phyloP scores from a whole-genome alignment of 2,888 invertebrate species.

The Lasioglossum villosulum region DNA sequence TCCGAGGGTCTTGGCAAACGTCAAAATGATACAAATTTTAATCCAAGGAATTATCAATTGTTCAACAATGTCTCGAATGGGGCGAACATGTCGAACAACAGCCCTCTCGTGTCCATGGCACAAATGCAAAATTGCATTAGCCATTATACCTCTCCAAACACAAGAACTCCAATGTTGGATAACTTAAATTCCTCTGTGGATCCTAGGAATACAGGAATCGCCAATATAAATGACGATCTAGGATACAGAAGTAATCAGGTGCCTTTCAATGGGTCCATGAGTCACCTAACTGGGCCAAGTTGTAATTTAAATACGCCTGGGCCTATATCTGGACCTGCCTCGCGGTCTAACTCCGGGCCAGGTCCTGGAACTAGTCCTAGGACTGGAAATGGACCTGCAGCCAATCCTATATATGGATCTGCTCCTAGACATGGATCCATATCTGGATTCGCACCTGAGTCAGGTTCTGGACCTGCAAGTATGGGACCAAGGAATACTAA shows the following conservation, averaged over 20 bases:
- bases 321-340: slow-evolving; percentile 19
- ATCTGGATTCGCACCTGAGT: slow-evolving; percentile 6
- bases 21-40: slow-evolving; percentile 72
- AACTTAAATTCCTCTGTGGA: slow-evolving; percentile 69
- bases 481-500: slow-evolving; percentile 67
- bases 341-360: slow-evolving; percentile 24
- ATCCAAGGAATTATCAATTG: slow-evolving; percentile 71
- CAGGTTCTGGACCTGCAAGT: slow-evolving; percentile 38
- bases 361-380: slow-evolving; percentile 32
- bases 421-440: slow-evolving; percentile 28
- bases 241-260: slow-evolving; percentile 75
- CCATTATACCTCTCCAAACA: slow-evolving; percentile 73
- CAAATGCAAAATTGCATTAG: slow-evolving; percentile 78
- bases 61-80: slow-evolving; percentile 61
- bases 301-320: slow-evolving; percentile 57
- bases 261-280: slow-evolving; percentile 70
- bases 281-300: slow-evolving; percentile 72
- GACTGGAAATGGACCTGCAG: slow-evolving; percentile 15
- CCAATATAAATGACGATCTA: slow-evolving; percentile 72
- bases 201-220: slow-evolving; percentile 68
- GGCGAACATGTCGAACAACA: slow-evolving; percentile 64
- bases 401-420: slow-evolving; percentile 26
- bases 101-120: slow-evolving; percentile 70
- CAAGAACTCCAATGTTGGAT: slow-evolving; percentile 76
- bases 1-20: slow-evolving; percentile 75